A percentile compares a stretch with the other conserved stretches of the same genome.
These are phyloP conservation scores for Leptogaster cylindrica DNA, from an alignment of 2,888 invertebrate genomes.

Conservation along the genomic window DNA sequence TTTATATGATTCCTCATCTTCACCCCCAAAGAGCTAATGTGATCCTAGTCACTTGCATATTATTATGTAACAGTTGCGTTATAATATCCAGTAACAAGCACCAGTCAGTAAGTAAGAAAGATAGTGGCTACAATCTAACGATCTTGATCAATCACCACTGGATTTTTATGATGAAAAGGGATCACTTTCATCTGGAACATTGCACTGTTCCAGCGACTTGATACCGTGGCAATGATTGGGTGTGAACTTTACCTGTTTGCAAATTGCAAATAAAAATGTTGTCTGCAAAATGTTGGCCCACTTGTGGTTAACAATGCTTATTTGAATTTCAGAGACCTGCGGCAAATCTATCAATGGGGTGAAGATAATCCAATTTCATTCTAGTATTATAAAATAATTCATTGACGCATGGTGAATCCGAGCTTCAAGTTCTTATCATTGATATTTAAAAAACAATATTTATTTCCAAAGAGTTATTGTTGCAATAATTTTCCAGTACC, in stretches of 20 bases:
- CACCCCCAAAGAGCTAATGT: neutral
- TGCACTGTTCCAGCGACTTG: constrained; percentile 1
- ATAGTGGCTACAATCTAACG: constrained; percentile 1
- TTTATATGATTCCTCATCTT: constrained; percentile 30
- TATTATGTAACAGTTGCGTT: constrained; percentile 20
- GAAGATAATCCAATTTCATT: too few relatives aligned
- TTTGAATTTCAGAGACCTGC: constrained; percentile 45
- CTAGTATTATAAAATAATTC: too few relatives aligned
- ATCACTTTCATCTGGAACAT: constrained; percentile 18
- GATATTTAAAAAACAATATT: too few relatives aligned
- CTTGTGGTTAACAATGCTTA: constrained; percentile 16
- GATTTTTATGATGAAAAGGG: constrained; percentile 1
- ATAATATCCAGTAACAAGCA: constrained; percentile 8
- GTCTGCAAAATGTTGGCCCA: too few relatives aligned
- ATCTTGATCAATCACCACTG: constrained; percentile 25
- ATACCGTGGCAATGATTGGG: constrained; percentile 21
- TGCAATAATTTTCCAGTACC: too few relatives aligned
- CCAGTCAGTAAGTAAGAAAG: neutral
- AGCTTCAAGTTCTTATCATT: too few relatives aligned
- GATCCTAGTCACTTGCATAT: neutral
- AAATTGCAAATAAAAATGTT: too few relatives aligned
- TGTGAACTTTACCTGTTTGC: constrained; percentile 12
- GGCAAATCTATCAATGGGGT: too few relatives aligned
- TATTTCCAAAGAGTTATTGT: too few relatives aligned
- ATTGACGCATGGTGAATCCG: too few relatives aligned